Base-by-base conservation (phyloP, 2,888 invertebrate species). In the Orthonevra nobilis region DNA sequence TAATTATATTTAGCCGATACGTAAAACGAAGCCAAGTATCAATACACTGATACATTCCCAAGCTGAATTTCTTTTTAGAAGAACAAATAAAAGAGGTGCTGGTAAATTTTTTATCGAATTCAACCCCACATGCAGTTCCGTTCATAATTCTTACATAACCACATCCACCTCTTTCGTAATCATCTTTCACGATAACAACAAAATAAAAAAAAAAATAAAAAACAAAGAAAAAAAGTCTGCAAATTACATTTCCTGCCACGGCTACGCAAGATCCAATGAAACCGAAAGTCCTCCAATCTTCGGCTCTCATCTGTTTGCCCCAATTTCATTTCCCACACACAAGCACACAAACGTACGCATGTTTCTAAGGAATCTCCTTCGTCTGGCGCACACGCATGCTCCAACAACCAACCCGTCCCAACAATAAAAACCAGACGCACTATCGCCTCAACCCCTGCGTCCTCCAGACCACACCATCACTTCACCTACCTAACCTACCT, bases 311-410 rank as follows among this genome's bases (percentile, higher is more conserved):
- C 72, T 72, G 64, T 42, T 60, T 79, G 77, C 46, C 72, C 77
- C 54, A 79, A 66, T 73, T 77, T 64, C 36, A 19, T 17, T 68
- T 23, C 26, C 4, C 46, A 32, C 28, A 60, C 9, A 52, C 30
- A 36, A 23, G 23, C 5, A 23, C 23, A 23, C 5, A 23, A 4
- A 23, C 5, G 23, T 23, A 79, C 66, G 54, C 66, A 72, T 6
- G 20, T 34, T 68, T 40, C 4, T 12, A 10, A 40, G 54, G 79
- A 73, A 79, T 66, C 79, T 42, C 60, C 60, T 34, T 38, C 15
- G 73, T 79, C 66, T 79, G 73, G 73, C n/a, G n/a, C 54, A 34
- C 9, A 79, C 72, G 77, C 72, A 72, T 68, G 54, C 54, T 61
- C 19, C 20, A 52, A 2, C n/a, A 19, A 30, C 40, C 7, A 9